phyloP scores from a whole-genome alignment of 2,888 invertebrate genomes.

The Melieria crassipennis region DNA sequence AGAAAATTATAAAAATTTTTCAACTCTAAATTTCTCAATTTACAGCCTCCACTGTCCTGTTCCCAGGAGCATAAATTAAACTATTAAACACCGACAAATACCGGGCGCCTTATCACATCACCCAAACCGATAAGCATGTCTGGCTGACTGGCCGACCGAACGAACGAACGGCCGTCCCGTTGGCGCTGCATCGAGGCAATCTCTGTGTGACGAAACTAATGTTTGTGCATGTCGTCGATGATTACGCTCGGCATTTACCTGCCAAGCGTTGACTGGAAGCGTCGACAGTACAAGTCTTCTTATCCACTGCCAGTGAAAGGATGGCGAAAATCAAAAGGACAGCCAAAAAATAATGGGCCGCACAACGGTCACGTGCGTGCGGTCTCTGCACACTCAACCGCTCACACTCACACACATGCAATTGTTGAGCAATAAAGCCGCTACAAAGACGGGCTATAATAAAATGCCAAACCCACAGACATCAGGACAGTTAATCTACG shows the following conservation, averaged over 20 bases:
- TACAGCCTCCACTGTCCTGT: too few relatives aligned
- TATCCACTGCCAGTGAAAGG: too few relatives aligned
- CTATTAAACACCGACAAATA: slow-evolving; percentile 19
- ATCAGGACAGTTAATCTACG: slow-evolving; percentile 36
- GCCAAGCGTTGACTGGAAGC: too few relatives aligned
- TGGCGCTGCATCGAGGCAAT: neutral
- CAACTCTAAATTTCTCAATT: too few relatives aligned
- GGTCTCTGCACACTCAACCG: slow-evolving; percentile 22
- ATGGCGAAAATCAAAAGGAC: neutral
- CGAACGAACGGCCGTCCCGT: neutral
- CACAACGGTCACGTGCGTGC: slow-evolving; percentile 34
- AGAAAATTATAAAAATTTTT: too few relatives aligned
- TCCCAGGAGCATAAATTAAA: too few relatives aligned
- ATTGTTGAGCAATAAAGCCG: slow-evolving; percentile 16
- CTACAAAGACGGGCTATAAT: slow-evolving; percentile 9
- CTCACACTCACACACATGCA: neutral
- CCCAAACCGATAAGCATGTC: neutral
- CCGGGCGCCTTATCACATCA: slow-evolving; percentile 25
- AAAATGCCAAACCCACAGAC: slow-evolving; percentile 30
- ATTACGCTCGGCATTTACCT: too few relatives aligned
- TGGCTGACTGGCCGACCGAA: neutral
- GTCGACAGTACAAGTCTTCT: too few relatives aligned
- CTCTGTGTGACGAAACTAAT: neutral
- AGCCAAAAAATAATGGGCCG: slow-evolving; percentile 16
- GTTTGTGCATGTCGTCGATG: too few relatives aligned